phyloP scores from a whole-genome alignment of 2,797 vertebrate genomes.

The Alosa sapidissima region DNA sequence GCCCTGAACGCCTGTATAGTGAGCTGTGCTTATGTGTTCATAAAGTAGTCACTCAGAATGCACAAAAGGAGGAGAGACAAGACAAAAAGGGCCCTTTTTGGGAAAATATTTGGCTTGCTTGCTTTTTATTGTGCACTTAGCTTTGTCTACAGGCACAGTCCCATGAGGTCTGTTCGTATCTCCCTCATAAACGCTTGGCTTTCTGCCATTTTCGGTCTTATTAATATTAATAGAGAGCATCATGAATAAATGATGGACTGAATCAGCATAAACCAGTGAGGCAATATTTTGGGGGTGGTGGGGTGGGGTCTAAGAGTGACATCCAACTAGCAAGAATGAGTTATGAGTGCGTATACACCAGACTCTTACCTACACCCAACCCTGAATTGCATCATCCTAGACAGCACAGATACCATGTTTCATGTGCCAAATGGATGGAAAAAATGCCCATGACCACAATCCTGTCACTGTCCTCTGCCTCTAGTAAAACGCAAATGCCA shows the following conservation, averaged over 20 bases:
- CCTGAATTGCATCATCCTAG: slow-evolving; percentile 2
- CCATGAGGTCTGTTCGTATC: neutral
- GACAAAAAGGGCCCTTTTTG: neutral
- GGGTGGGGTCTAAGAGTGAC: neutral
- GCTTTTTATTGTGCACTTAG: slow-evolving; percentile 8
- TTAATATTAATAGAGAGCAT: neutral
- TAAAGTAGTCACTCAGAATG: neutral
- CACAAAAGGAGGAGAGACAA: neutral
- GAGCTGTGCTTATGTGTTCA: neutral
- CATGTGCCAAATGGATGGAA: neutral
- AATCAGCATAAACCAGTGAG: neutral
- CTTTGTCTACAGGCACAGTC: slow-evolving; percentile 21
- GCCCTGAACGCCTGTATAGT: neutral
- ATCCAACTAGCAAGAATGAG: neutral
- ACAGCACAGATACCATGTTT: neutral
- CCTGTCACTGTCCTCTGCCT: neutral
- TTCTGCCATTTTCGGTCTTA: neutral
- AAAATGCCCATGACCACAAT: neutral
- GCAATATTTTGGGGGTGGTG: neutral
- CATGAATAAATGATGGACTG: slow-evolving; percentile 14
- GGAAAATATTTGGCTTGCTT: neutral
- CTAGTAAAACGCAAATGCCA: neutral
- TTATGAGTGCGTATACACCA: neutral
- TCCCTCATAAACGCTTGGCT: neutral
- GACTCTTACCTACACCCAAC: neutral